Evolutionary conservation across 2,113 vertebrate species (phyloP), one percentile per base, ranked within the genome.

Genomic region (Tamias sibiricus): DNA sequence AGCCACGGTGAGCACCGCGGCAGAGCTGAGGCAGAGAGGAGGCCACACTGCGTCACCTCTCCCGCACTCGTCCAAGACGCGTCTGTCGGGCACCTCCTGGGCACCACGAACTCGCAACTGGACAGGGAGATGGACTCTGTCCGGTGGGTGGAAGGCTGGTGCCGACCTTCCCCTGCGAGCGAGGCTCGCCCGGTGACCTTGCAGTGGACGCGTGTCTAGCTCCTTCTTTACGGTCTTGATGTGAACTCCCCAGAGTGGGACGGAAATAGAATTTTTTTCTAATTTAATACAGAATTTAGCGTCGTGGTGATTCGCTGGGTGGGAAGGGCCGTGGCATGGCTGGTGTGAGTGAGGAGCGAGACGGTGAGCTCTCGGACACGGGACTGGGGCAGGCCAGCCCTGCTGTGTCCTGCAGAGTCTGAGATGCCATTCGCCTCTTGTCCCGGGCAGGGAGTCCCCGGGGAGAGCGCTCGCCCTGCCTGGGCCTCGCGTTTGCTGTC

Each of bases 41-140:
- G 35, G 10, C 57, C 30, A 1, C 16, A 10, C 42, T 4, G 42
- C 17, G 22, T 6, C 30, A 0, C 10, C 20, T 4, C 16, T 26
- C 8, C 22, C 20, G n/a, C 7, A 11, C 47, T 4, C 35, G 35
- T 2, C 30, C 54, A 0, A 2, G 9, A 59, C 0, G 2, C 42
- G 11, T 7, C 24, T 19, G 72, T 30, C 44, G 19, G 81, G 66
- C 7, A 20, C 69, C 69, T 28, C 5, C 80, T n/a, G 71, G 32
- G 6, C 0, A 1, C 54, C 30, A 19, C 26, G 17, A 30, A 8
- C 40, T 4, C 6, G 13, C 64, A 75, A 64, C 30, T 30, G n/a
- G 52, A 57, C 10, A 0, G 1, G 6, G 32, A 64, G 16, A 26
- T 22, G 40, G 32, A n/a, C 49, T 35, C 68, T 5, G 12, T 19